phyloP scores from a whole-genome alignment of 2,888 invertebrate genomes.

The Drosophila subsilvestris region DNA sequence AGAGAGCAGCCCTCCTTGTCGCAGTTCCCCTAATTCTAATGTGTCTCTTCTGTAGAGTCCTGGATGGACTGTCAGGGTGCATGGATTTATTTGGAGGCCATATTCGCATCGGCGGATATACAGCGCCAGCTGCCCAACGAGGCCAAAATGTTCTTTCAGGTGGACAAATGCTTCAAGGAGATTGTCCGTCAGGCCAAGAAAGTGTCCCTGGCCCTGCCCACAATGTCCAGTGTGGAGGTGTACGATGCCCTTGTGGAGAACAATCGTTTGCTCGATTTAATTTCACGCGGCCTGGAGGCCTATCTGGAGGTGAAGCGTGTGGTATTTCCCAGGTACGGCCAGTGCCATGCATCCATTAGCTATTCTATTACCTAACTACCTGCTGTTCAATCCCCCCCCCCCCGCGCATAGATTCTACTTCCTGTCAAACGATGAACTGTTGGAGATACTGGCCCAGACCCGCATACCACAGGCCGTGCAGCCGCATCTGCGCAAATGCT shows the following conservation, averaged over 20 bases:
- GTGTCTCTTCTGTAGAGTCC: slow-evolving; percentile 87
- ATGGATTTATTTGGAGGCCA: slow-evolving; percentile 98
- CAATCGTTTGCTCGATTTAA: slow-evolving; percentile 92
- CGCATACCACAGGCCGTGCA: slow-evolving; percentile 95
- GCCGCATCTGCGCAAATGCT: slow-evolving; percentile 95
- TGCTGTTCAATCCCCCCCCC: too few relatives aligned
- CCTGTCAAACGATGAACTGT: slow-evolving; percentile 93
- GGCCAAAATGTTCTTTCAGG: slow-evolving; percentile 92
- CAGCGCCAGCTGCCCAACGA: slow-evolving; percentile 96
- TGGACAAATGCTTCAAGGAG: slow-evolving; percentile 96
- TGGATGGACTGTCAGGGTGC: slow-evolving; percentile 95
- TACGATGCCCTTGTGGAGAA: slow-evolving; percentile 89
- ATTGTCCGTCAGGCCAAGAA: slow-evolving; percentile 93
- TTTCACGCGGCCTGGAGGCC: slow-evolving; percentile 95
- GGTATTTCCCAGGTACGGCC: slow-evolving; percentile 89
- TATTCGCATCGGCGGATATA: slow-evolving; percentile 97
- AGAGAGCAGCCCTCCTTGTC: neutral
- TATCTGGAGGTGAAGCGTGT: slow-evolving; percentile 95
- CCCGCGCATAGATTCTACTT: slow-evolving; percentile 92
- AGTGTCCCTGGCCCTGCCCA: slow-evolving; percentile 92
- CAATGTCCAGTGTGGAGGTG: slow-evolving; percentile 89
- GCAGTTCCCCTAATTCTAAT: neutral
- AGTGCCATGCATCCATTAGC: too few relatives aligned
- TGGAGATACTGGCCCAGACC: slow-evolving; percentile 96
- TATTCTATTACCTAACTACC: neutral